Conservation (phyloP, 2,797 vertebrate species). For the Pygocentrus nattereri region DNA sequence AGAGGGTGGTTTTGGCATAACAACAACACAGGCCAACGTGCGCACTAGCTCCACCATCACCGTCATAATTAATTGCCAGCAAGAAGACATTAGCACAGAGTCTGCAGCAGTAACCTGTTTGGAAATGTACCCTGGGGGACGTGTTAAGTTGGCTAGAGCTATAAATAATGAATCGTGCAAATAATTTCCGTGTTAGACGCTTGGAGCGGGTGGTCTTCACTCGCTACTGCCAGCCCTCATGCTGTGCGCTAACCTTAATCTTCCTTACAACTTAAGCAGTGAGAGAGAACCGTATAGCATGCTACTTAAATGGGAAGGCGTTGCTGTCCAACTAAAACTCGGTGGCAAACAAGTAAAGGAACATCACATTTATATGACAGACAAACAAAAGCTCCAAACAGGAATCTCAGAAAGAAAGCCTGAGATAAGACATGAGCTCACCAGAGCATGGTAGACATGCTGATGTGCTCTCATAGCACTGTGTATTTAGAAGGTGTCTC, state of each 20-base stretch:
- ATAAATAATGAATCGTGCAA: slow-evolving; percentile 48
- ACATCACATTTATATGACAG: slow-evolving; percentile 4
- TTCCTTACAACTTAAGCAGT: background rate
- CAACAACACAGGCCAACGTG: background rate
- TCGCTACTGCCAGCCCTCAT: slow-evolving; percentile 13
- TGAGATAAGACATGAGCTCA: background rate
- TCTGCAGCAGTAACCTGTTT: slow-evolving; percentile 37
- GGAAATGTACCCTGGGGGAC: slow-evolving; percentile 42
- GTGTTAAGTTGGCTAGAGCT: slow-evolving; percentile 34
- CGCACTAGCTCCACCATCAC: slow-evolving; percentile 34
- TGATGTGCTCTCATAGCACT: background rate
- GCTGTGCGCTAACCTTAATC: slow-evolving; percentile 7
- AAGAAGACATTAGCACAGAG: slow-evolving; percentile 34
- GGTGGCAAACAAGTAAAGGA: background rate
- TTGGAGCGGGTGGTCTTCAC: slow-evolving; percentile 8
- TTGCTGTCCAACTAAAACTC: background rate
- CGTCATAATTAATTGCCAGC: slow-evolving; percentile 43
- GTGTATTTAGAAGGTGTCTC: background rate
- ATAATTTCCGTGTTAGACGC: slow-evolving; percentile 21
- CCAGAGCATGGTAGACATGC: background rate
- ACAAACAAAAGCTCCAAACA: background rate
- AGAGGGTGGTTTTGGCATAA: slow-evolving; percentile 20
- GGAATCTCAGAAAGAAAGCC: background rate
- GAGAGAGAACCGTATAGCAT: background rate
- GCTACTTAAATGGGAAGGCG: background rate